Evolutionary conservation across 2,797 vertebrate species (phyloP).

Genomic region (Ctenopoma kingsleyae): DNA sequence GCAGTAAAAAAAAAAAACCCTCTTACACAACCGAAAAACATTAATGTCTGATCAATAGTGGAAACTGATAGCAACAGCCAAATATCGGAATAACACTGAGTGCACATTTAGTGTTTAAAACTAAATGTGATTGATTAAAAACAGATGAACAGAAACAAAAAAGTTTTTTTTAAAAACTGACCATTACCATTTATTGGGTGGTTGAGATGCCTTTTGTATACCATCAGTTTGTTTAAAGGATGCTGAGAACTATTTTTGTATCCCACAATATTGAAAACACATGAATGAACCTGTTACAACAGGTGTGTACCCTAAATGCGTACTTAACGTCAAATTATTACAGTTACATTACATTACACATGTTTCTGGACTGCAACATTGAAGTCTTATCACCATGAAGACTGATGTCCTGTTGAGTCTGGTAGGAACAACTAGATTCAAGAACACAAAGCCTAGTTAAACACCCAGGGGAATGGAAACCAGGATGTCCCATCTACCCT

Average conservation of each 20-base stretch:
- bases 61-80: conserved; percentile 39
- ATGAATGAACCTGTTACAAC: not conserved
- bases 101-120: conserved; percentile 27
- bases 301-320: not conserved
- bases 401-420: conserved; percentile 73
- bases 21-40: conserved; percentile 27
- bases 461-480: conserved; percentile 54
- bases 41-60: conserved; percentile 45
- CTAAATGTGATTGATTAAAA: conserved; percentile 26
- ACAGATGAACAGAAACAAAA: conserved; percentile 21
- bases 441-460: conserved; percentile 57
- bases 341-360: not conserved
- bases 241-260: conserved; percentile 16
- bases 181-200: conserved; percentile 15
- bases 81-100: conserved; percentile 31
- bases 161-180: no score
- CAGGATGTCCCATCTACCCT: conserved; percentile 69
- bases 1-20: conserved; percentile 43
- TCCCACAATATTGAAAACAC: no score
- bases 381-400: conserved; percentile 47
- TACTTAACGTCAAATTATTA: no score
- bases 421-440: conserved; percentile 37
- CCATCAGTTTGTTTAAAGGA: conserved; percentile 13
- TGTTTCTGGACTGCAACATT: conserved; percentile 27
- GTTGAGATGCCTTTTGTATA: conserved; percentile 10